Conservation (phyloP, 2,113 vertebrate species). For the Pomatostomus ruficeps region DNA sequence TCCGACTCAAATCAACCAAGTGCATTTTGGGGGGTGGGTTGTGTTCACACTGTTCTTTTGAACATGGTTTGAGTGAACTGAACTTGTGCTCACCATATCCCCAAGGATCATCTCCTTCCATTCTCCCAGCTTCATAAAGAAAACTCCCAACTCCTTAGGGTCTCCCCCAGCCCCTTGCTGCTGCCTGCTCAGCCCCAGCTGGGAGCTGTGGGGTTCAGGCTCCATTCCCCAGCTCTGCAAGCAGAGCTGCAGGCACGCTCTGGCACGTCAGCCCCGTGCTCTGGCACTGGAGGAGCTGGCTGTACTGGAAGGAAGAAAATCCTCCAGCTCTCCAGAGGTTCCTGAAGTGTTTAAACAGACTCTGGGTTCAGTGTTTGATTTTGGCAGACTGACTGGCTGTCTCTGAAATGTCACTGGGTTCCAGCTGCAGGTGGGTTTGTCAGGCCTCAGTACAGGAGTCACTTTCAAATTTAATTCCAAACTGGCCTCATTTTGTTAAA, state of each 20-base stretch:
- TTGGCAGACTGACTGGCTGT: not conserved
- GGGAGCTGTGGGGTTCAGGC: not conserved
- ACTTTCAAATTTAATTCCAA: not conserved
- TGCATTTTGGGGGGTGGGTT: not conserved
- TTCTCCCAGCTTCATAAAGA: not conserved
- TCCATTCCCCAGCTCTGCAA: not conserved
- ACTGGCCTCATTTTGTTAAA: not conserved
- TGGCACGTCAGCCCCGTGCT: not conserved
- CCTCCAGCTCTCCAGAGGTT: not conserved
- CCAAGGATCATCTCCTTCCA: not conserved
- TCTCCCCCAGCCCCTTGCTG: not conserved
- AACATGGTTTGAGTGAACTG: not conserved
- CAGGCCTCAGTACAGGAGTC: not conserved
- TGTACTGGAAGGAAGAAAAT: not conserved
- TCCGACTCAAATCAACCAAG: not conserved
- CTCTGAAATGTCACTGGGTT: constrained; percentile 1
- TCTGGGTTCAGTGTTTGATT: not conserved
- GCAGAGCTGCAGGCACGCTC: not conserved
- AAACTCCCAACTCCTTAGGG: not conserved
- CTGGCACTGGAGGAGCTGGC: not conserved
- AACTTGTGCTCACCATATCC: not conserved
- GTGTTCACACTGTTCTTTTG: not conserved
- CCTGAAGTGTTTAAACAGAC: not conserved
- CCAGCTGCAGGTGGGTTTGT: constrained; percentile 12
- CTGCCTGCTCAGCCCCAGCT: not conserved